Evolutionary conservation across 2,888 invertebrate genomes (phyloP), one percentile per base, ranked within the genome.

Genomic region (Cosmia pyralina): DNA sequence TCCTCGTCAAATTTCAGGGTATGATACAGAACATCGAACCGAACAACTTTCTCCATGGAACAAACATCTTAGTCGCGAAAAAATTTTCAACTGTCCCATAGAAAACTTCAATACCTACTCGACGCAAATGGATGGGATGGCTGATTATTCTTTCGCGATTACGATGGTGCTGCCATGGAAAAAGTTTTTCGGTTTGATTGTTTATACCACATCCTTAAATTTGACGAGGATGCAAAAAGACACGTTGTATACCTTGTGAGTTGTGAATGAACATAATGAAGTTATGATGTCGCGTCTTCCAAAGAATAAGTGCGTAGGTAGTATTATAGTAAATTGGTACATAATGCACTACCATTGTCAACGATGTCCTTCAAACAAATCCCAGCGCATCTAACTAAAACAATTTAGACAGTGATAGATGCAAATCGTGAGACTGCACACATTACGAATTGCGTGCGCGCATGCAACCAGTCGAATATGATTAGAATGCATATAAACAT

Each of bases 371-470:
- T 69, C 13, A n/a, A 57, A 60, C 52, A 60, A 66, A 44, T 65
- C 48, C 15, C 44, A 41, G 15, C 22, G 44, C 28, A 73, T 73
- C 55, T 58, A 55, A 70, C 19, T 65, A 57, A 63, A 78, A 66
- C 52, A 41, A 44, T 81, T 68, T 50, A 71, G 79, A 81, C 82
- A 75, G 66, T 81, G 82, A 81, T 55, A 69, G 65, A 81, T 81
- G 69, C 58, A 71, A 71, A 66, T 82, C 82, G 81, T 81, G 81
- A 75, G 48, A 28, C 11, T 44, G 64, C 44, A 57, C 38, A 48
- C 52, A 28, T 78, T 82, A 66, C 19, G 66, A 57, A 57, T 52
- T 67, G 75, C 71, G 75, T 70, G 75, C 53, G 71, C 52, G 66
- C 78, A 74, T 71, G 28, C 0, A 57, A 48, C 69, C 11, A 19